Base-by-base conservation (phyloP, 2,888 invertebrate genomes). In the Lasiommata megera region DNA sequence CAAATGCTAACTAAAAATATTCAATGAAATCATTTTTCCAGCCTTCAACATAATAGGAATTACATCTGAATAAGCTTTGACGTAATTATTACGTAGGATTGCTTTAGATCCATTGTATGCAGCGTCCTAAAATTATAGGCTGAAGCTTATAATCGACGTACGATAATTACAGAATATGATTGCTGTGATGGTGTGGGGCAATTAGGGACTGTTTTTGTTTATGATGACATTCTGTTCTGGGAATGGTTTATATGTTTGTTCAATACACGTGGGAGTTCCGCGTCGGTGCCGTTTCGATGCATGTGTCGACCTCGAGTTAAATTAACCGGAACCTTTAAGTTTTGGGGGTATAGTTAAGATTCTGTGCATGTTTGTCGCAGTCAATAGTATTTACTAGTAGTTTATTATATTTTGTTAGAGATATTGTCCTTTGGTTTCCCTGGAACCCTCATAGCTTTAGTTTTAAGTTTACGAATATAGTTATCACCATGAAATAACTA, bases 271-370 rank as follows among this genome's bases (percentile, higher is more conserved):
- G 85, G 84, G 86, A 86, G 82, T 76, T 77, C 76, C 73, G 72
- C 73, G 74, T 72, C 71, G 72, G 72, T 80, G 54, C 59, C 37
- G 52, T 60, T 81, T 75, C 73, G 77, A 79, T 79, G 82, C 86
- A 87, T 84, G 80, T 82, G 80, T 76, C 79, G 83, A 80, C 78
- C 78, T 73, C 76, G 78, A 66, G 82, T 88, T 88, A 88, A 88
- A 88, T 88, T 87, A 87, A 86, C 86, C 86, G 87, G 86, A 87
- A 89, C 86, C 80, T 79, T 46, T 16, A 46, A 46, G 29, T 46
- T 46, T 31, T 77, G 80, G 80, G 85, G 83, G 82, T 80, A 83
- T 81, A 79, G 82, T 88, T 86, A 79, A 84, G 78, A 88, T 87
- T 84, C 83, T 76, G 73, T 76, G 78, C 83, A 80, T 80, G 83